phyloP scores from a whole-genome alignment of 2,113 vertebrate genomes.

The Poeciliopsis turrubarensis region DNA sequence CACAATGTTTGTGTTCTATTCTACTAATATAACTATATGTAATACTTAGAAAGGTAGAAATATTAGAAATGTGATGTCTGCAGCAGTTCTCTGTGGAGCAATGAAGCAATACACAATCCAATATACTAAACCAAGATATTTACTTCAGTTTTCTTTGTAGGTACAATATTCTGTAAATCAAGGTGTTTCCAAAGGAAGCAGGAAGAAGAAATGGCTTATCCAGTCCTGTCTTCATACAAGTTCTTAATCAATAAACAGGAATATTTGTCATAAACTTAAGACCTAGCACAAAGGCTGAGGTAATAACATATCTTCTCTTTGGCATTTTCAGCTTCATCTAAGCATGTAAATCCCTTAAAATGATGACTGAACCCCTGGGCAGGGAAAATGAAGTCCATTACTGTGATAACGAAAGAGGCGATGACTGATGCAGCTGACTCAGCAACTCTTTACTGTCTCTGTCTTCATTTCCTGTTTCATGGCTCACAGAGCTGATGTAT shows the following conservation, averaged over 20 bases:
- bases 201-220: too few relatives aligned
- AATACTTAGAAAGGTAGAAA: too few relatives aligned
- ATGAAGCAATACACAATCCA: background rate
- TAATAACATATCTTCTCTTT: slow-evolving; percentile 3
- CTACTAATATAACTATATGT: slow-evolving; percentile 10
- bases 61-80: slow-evolving; percentile 46
- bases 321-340: slow-evolving; percentile 15
- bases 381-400: slow-evolving; percentile 70
- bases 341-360: slow-evolving; percentile 40
- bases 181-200: too few relatives aligned
- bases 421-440: slow-evolving; percentile 79
- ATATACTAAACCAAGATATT: background rate
- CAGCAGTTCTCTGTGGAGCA: slow-evolving; percentile 8
- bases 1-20: slow-evolving; percentile 8
- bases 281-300: background rate
- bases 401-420: slow-evolving; percentile 47
- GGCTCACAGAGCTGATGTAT: slow-evolving; percentile 73
- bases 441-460: slow-evolving; percentile 74
- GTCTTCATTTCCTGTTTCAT: slow-evolving; percentile 78
- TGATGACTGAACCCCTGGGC: slow-evolving; percentile 52
- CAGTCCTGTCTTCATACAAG: too few relatives aligned
- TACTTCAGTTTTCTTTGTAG: background rate
- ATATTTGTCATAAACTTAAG: slow-evolving; percentile 9
- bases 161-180: too few relatives aligned
- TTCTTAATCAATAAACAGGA: background rate